A percentile compares a stretch with the other conserved stretches of the same genome.
Conservation (phyloP, 2,888 invertebrate genomes). For the Pimpla rufipes region DNA sequence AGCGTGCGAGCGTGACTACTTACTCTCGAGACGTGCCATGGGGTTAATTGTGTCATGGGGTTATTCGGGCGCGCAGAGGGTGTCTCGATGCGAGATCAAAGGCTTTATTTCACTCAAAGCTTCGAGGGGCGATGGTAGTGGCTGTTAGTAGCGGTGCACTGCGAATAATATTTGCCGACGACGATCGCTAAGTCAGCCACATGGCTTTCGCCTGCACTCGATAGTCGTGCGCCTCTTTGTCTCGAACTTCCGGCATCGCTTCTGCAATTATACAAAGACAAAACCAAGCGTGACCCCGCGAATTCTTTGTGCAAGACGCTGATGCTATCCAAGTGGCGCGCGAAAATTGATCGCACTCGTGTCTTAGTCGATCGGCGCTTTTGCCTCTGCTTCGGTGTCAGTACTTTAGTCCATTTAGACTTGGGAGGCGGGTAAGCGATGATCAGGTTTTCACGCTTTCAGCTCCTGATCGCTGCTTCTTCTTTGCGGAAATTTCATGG, state of each 20-base stretch:
- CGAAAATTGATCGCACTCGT: background rate
- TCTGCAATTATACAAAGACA: slow-evolving; percentile 64
- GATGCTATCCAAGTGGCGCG: background rate
- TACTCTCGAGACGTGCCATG: slow-evolving; percentile 83
- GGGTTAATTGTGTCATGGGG: slow-evolving; percentile 72
- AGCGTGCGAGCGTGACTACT: slow-evolving; percentile 73
- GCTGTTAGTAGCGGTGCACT: slow-evolving; percentile 60
- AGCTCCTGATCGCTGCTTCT: background rate
- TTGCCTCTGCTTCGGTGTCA: too few species aligned
- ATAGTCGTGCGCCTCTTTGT: slow-evolving; percentile 33
- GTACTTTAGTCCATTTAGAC: too few species aligned
- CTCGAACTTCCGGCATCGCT: slow-evolving; percentile 50
- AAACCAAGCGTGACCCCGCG: slow-evolving; percentile 38
- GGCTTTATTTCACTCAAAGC: slow-evolving; percentile 48
- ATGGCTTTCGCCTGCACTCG: slow-evolving; percentile 34
- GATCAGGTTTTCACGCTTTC: background rate
- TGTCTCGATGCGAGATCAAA: slow-evolving; percentile 56
- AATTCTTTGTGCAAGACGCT: background rate
- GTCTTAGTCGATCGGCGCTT: background rate
- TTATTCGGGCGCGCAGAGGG: slow-evolving; percentile 52
- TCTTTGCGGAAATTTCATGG: background rate
- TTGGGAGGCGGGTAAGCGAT: background rate
- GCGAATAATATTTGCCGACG: slow-evolving; percentile 40
- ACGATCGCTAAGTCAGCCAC: slow-evolving; percentile 49
- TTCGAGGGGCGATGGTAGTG: slow-evolving; percentile 33